Evolutionary conservation across 2,888 invertebrate genomes (phyloP).

Genomic region (Watsonalla cultraria): DNA sequence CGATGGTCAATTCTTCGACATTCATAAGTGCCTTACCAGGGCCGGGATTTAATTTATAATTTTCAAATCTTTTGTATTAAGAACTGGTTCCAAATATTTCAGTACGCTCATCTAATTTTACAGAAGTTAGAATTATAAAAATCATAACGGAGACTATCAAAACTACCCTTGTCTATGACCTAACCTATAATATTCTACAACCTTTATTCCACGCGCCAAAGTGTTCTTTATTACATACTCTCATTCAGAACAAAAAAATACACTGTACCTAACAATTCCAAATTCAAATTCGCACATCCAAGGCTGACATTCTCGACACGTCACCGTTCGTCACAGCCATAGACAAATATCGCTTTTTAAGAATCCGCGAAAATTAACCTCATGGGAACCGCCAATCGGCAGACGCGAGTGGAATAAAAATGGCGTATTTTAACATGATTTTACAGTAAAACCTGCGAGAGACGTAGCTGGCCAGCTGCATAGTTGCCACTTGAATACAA

Average conservation of each 20-base stretch:
- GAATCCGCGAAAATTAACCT: conserved; percentile 70
- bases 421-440: conserved; percentile 73
- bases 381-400: conserved; percentile 74
- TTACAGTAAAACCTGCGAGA: conserved; percentile 69
- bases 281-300: conserved; percentile 26
- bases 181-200: no score
- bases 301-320: conserved; percentile 14
- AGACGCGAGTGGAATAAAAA: conserved; percentile 70
- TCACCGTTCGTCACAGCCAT: conserved; percentile 18
- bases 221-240: no score
- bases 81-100: no score
- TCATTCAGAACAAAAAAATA: not conserved
- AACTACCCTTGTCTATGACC: no score
- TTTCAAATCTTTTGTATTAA: no score
- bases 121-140: no score
- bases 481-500: conserved; percentile 65
- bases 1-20: no score
- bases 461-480: conserved; percentile 59
- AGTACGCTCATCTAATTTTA: no score
- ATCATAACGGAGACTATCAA: no score
- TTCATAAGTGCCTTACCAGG: no score
- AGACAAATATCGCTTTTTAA: conserved; percentile 48
- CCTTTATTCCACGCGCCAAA: no score
- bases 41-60: no score
- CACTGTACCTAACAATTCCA: not conserved